These are phyloP conservation scores for Nemopilema nomurai DNA, from an alignment of 30 jellyfish, hydroid and myxozoan species.

Conservation along the genomic window DNA sequence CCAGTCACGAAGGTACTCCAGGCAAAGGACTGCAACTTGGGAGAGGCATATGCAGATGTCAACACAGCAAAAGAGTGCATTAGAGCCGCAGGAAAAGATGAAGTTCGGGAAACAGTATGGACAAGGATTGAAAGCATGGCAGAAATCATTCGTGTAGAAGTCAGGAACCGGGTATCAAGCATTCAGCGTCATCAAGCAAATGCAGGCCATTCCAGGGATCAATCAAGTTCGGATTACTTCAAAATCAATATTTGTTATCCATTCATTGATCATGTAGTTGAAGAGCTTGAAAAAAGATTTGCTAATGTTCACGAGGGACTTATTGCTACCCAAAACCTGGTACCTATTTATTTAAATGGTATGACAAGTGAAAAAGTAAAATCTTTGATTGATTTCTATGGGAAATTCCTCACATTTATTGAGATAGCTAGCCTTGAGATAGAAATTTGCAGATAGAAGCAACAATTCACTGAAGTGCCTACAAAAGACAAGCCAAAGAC, in stretches of 20 bases:
- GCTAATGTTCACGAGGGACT: conserved; percentile 60
- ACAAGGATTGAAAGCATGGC: conserved; percentile 50
- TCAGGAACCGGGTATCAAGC: conserved; percentile 48
- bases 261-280: conserved; percentile 54
- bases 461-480: conserved; percentile 25
- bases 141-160: conserved; percentile 37
- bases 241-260: conserved; percentile 25
- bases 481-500: conserved; percentile 45
- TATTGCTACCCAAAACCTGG: conserved; percentile 43
- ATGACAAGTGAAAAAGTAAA: conserved; percentile 39
- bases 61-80: conserved; percentile 40
- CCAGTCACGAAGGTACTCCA: conserved; percentile 48
- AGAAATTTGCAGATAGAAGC: conserved; percentile 44
- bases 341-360: conserved; percentile 29
- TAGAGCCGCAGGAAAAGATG: conserved; percentile 37
- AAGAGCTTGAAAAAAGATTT: conserved; percentile 41
- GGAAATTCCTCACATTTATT: conserved; percentile 38
- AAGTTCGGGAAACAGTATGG: conserved; percentile 49
- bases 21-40: conserved; percentile 30
- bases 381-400: conserved; percentile 42
- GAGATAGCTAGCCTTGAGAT: conserved; percentile 48
- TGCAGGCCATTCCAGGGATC: conserved; percentile 47
- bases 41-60: conserved; percentile 45
- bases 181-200: conserved; percentile 51
- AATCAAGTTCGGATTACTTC: conserved; percentile 51